A percentile compares a stretch with the other conserved stretches of the same genome.
Evolutionary conservation across 2,797 vertebrate genomes (phyloP).

Genomic region (Tamandua tetradactyla): DNA sequence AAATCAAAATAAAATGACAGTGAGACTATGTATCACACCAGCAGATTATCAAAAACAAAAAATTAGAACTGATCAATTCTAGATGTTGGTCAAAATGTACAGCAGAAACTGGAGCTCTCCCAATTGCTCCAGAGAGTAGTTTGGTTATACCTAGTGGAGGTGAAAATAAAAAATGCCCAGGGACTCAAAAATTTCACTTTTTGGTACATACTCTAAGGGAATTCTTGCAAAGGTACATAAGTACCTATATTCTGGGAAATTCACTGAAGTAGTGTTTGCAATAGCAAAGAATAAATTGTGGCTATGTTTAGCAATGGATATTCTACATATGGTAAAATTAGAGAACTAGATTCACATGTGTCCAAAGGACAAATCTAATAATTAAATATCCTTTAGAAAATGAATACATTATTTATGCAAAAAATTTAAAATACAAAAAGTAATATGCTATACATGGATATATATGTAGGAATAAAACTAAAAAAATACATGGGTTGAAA

Average conservation of each 20-base stretch:
- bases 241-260: background rate
- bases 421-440: constrained; percentile 21
- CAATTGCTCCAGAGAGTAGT: background rate
- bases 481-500: background rate
- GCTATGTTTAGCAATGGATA: background rate
- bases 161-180: background rate
- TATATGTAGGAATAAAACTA: background rate
- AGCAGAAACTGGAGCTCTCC: background rate
- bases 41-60: background rate
- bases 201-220: background rate
- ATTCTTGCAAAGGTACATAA: background rate
- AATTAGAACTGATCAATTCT: background rate
- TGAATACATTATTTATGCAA: background rate
- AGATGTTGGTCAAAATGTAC: background rate
- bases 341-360: background rate
- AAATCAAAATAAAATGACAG: background rate
- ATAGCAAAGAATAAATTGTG: background rate
- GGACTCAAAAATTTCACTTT: background rate
- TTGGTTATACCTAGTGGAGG: background rate
- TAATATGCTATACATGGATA: background rate
- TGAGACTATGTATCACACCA: background rate
- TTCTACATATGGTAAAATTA: background rate
- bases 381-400: background rate
- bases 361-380: background rate
- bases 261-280: background rate